phyloP scores from a whole-genome alignment of 2,113 vertebrate species.

The Brachyhypopomus gauderio region DNA sequence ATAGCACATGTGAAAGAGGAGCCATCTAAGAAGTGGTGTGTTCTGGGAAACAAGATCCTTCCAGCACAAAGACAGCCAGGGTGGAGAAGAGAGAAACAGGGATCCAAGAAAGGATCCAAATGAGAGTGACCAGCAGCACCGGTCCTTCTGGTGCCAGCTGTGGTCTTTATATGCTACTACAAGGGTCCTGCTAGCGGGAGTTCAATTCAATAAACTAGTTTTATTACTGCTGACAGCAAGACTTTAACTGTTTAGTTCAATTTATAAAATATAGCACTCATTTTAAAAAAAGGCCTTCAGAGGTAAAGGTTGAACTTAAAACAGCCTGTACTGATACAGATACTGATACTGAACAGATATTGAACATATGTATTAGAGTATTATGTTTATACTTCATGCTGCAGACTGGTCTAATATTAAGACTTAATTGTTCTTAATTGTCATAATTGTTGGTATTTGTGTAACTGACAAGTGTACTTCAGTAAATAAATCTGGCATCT shows the following conservation, averaged over 20 bases:
- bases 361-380: too few species aligned
- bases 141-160: constrained; percentile 47
- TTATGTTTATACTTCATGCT: neutral
- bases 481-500: too few species aligned
- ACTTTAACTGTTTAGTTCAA: neutral
- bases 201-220: neutral
- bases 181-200: neutral
- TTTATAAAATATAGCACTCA: neutral
- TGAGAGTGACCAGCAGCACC: constrained; percentile 55
- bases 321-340: too few species aligned
- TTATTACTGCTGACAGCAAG: constrained; percentile 7
- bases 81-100: constrained; percentile 51
- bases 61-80: constrained; percentile 52
- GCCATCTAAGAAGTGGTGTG: constrained; percentile 50
- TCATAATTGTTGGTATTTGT: too few species aligned
- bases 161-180: constrained; percentile 22
- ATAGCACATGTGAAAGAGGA: constrained; percentile 61
- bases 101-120: constrained; percentile 33
- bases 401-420: neutral
- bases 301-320: too few species aligned
- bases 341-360: too few species aligned
- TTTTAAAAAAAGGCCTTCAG: too few species aligned
- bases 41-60: constrained; percentile 69
- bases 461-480: too few species aligned
- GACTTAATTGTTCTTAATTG: too few species aligned